Evolutionary conservation across 2,113 vertebrate genomes (phyloP).

Genomic region (Bubo bubo): DNA sequence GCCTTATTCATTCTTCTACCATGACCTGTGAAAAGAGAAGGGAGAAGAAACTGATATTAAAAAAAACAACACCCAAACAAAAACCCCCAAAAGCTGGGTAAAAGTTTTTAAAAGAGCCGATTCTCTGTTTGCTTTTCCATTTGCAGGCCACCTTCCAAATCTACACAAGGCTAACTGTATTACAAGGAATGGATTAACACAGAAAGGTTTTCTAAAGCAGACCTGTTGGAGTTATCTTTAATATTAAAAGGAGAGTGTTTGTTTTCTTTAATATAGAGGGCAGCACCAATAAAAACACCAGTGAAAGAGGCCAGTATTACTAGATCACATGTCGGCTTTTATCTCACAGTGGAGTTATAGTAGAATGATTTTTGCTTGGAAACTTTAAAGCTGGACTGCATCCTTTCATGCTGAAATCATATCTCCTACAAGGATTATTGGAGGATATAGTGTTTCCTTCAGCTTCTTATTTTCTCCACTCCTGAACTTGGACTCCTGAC

Average conservation of each 20-base stretch:
- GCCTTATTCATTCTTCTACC: not conserved
- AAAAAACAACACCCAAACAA: not conserved
- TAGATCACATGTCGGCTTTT: conserved; percentile 63
- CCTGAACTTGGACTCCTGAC: conserved; percentile 65
- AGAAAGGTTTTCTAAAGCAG: conserved; percentile 43
- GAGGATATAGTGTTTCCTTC: conserved; percentile 57
- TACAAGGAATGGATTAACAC: conserved; percentile 54
- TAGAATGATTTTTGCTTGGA: conserved; percentile 65
- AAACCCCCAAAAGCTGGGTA: not conserved
- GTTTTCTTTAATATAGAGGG: conserved; percentile 59
- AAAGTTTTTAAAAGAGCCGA: not conserved
- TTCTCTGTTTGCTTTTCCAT: conserved; percentile 38
- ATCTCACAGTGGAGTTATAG: conserved; percentile 51
- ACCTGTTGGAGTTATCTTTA: conserved; percentile 58
- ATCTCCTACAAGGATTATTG: conserved; percentile 64
- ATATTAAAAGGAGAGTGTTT: conserved; percentile 64
- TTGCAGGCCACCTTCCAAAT: conserved; percentile 27
- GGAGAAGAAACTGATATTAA: not conserved
- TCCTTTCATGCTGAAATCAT: conserved; percentile 67
- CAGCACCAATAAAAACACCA: conserved; percentile 62
- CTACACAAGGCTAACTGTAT: conserved; percentile 35
- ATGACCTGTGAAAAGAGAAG: not conserved
- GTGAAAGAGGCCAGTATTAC: conserved; percentile 49
- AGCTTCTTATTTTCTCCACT: conserved; percentile 58
- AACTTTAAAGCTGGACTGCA: conserved; percentile 59